Evolutionary conservation across 30 jellyfish, hydroid and myxozoan species (phyloP).

Genomic region (Catostylus mosaicus): DNA sequence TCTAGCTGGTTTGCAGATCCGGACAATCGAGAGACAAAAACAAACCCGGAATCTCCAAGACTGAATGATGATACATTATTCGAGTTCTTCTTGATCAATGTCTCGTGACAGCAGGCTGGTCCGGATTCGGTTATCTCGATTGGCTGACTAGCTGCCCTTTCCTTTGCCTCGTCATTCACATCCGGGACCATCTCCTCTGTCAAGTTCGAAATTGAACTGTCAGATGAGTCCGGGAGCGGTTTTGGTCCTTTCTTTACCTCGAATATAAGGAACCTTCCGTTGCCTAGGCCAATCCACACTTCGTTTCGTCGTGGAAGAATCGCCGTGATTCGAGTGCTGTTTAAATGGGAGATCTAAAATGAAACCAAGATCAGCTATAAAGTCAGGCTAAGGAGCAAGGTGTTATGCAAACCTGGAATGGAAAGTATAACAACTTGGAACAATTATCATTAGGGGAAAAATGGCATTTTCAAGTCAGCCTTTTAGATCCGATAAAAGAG

Average conservation of each 20-base stretch:
- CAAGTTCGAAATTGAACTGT: background rate
- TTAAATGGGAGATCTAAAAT: constrained; percentile 59
- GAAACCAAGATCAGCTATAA: background rate
- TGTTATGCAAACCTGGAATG: background rate
- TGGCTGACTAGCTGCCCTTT: constrained; percentile 37
- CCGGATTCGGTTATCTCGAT: constrained; percentile 30
- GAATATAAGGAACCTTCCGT: constrained; percentile 88
- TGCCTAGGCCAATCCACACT: constrained; percentile 96
- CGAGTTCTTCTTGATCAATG: constrained; percentile 42
- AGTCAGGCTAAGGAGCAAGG: background rate
- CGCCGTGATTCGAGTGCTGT: constrained; percentile 82
- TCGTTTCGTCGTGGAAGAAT: constrained; percentile 67
- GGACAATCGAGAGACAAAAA: constrained; percentile 62
- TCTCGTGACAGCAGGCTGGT: constrained; percentile 81
- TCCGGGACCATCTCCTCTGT: background rate
- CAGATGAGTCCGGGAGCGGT: constrained; percentile 40
- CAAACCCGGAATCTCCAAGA: constrained; percentile 73
- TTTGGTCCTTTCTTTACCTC: constrained; percentile 69
- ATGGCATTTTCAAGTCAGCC: background rate
- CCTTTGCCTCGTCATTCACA: constrained; percentile 20
- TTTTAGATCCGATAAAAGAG: background rate
- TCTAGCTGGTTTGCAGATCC: constrained; percentile 43
- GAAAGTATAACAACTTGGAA: no score
- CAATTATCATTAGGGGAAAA: no score
- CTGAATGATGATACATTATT: constrained; percentile 41